These are phyloP conservation scores for Platygyra sinensis DNA, from an alignment of 64 coral and sea anemone species.

Conservation along the genomic window DNA sequence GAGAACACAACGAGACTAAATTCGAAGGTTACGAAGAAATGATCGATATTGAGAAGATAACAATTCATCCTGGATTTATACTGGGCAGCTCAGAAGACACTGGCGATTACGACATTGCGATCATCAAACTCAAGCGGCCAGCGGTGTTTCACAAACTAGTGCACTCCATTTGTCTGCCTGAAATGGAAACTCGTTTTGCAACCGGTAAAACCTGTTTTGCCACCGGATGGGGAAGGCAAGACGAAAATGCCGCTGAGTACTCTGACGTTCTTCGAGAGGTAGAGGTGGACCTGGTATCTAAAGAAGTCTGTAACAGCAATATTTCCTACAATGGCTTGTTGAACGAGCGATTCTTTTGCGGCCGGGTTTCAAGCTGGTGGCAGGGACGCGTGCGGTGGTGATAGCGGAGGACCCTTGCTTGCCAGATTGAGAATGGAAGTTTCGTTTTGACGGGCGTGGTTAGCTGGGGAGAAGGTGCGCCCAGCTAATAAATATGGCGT, in stretches of 20 bases:
- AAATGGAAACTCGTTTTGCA: slow-evolving; percentile 55
- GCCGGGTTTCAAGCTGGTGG: slow-evolving; percentile 66
- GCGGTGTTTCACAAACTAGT: slow-evolving; percentile 78
- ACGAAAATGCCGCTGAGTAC: slow-evolving; percentile 35
- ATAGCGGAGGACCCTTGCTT: slow-evolving; percentile 83
- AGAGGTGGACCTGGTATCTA: slow-evolving; percentile 53
- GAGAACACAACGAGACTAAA: slow-evolving; percentile 78
- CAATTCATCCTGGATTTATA: slow-evolving; percentile 43
- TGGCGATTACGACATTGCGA: slow-evolving; percentile 88
- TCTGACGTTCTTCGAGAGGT: slow-evolving; percentile 78
- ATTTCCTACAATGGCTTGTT: slow-evolving; percentile 69
- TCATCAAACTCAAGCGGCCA: slow-evolving; percentile 86
- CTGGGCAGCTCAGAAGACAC: neutral
- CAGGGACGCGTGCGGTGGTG: slow-evolving; percentile 65
- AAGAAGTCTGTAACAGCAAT: slow-evolving; percentile 79
- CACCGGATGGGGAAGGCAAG: slow-evolving; percentile 89
- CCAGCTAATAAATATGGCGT: slow-evolving; percentile 88
- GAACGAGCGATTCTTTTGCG: slow-evolving; percentile 73
- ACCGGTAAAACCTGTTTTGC: slow-evolving; percentile 70
- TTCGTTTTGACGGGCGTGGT: slow-evolving; percentile 86
- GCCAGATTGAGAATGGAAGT: slow-evolving; percentile 75
- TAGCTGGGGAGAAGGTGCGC: slow-evolving; percentile 89
- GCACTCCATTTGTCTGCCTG: slow-evolving; percentile 72
- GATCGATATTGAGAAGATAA: slow-evolving; percentile 54
- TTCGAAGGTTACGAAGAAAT: slow-evolving; percentile 78